A percentile compares a stretch with the other conserved stretches of the same genome.
These are phyloP conservation scores for Eugnorisma glareosa DNA, from an alignment of 2,888 invertebrate genomes.

Conservation along the genomic window DNA sequence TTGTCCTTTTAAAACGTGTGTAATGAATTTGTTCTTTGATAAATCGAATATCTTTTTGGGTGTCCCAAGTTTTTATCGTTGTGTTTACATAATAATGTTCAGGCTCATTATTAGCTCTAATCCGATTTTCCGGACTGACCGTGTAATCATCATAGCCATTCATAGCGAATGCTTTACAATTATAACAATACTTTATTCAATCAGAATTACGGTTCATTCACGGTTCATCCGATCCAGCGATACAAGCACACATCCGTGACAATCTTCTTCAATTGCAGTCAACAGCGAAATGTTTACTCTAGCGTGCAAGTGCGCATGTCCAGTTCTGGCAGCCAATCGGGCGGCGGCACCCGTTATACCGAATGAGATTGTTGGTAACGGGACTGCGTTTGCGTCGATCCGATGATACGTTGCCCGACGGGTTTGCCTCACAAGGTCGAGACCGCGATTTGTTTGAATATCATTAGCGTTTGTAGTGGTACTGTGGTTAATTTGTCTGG, in stretches of 20 bases:
- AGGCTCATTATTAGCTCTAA: conserved; percentile 24
- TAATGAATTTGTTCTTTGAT: conserved; percentile 13
- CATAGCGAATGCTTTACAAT: conserved; percentile 29
- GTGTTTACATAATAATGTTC: conserved; percentile 25
- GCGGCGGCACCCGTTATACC: conserved; percentile 73
- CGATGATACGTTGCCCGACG: conserved; percentile 61
- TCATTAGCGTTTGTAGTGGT: conserved; percentile 55
- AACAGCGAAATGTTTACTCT: conserved; percentile 68
- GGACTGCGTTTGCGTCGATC: conserved; percentile 72
- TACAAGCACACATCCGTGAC: conserved; percentile 54
- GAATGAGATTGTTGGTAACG: conserved; percentile 82
- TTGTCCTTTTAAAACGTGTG: not conserved
- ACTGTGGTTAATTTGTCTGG: conserved; percentile 36
- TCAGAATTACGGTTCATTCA: conserved; percentile 50
- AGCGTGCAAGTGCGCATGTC: conserved; percentile 63
- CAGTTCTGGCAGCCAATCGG: conserved; percentile 68
- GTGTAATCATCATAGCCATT: conserved; percentile 36
- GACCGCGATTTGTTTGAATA: conserved; percentile 66
- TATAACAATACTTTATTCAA: conserved; percentile 37
- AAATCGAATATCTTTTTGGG: not conserved
- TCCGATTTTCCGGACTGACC: conserved; percentile 22
- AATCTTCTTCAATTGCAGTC: conserved; percentile 52
- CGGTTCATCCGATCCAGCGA: conserved; percentile 31
- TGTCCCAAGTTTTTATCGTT: not conserved
- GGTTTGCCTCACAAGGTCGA: conserved; percentile 68